Base-by-base conservation (phyloP, 1,140 invertebrate species). In the Hycleus cichorii region DNA sequence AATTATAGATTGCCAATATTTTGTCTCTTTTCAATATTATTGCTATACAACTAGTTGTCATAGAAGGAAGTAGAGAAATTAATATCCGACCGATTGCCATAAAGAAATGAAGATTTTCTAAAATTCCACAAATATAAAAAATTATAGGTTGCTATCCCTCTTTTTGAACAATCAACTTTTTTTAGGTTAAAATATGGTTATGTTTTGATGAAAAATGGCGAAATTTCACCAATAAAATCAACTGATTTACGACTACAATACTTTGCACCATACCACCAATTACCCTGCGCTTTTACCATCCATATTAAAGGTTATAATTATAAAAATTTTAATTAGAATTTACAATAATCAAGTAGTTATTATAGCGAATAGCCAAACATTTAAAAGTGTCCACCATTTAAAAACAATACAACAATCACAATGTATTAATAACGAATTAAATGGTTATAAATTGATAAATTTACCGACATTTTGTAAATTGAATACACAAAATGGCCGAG, bases 111-210 rank as follows among this genome's bases (percentile, higher is more conserved):
- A 18, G 18, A 18, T 18, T 2, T 18, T 18, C 1, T 18, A 18
- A 18, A 18, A 18, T 18, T 18, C 18, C 18, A 18, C 18, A 18
- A 18, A 18, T 18, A 18, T 27, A 1, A 18, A 18, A 18, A 18
- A 18, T 1, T 1, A 18, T 18, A 2, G 1, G 18, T 18, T 18
- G 18, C 18, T 18, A 2, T 1, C 18, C 18, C 18, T 1, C 18
- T 2, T 18, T 18, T 18, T 18, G 18, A 18, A 18, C 18, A 40
- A 47, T 39, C 10, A 47, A 18, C 46, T 25, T 40, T 25, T 66
- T 69, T 47, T 38, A 72, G 70, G 8, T 47, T 69, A 18, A 66
- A 67, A 46, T 72, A 64, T 59, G 73, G 73, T 25, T 66, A 64
- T 54, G 57, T 71, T 32, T 58, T 65, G 54, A 40, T 62, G 4